Percentiles rank a stretch among this genome's conserved stretches.
phyloP scores from a whole-genome alignment of 2,113 vertebrate species.

The Excalfactoria chinensis region DNA sequence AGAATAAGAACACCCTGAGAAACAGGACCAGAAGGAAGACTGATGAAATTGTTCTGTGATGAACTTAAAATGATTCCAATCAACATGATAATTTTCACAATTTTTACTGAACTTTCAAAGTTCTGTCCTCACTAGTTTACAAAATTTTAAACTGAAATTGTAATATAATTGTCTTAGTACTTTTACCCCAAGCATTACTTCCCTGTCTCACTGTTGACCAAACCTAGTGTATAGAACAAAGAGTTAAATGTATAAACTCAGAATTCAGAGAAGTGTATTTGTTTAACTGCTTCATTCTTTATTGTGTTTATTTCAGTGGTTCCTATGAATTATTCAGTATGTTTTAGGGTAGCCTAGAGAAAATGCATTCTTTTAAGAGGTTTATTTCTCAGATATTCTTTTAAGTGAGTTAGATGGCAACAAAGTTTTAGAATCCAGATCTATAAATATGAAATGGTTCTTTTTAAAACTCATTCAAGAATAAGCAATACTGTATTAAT shows the following conservation, averaged over 20 bases:
- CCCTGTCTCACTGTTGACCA: background rate
- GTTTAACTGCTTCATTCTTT: constrained; percentile 70
- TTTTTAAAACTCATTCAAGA: constrained; percentile 7
- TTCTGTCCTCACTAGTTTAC: background rate
- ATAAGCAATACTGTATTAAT: constrained; percentile 37
- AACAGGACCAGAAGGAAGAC: background rate
- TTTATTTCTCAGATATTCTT: constrained; percentile 73
- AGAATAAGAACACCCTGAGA: background rate
- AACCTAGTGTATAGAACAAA: background rate
- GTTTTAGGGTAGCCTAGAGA: constrained; percentile 67
- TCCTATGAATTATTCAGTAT: constrained; percentile 74
- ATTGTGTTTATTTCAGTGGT: constrained; percentile 72
- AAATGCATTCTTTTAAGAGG: constrained; percentile 63
- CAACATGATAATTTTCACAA: background rate
- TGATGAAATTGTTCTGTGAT: background rate
- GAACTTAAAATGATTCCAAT: background rate
- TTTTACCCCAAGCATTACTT: background rate
- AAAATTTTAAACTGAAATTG: background rate
- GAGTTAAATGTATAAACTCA: constrained; percentile 37
- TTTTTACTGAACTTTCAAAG: background rate
- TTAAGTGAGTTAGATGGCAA: constrained; percentile 72
- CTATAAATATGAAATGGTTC: constrained; percentile 59
- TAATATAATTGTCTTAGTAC: background rate
- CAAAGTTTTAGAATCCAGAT: constrained; percentile 64
- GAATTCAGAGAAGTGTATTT: constrained; percentile 47